These are phyloP conservation scores for Caenorhabditis macrosperma DNA, from an alignment of 2,888 invertebrate species.

Conservation along the genomic window DNA sequence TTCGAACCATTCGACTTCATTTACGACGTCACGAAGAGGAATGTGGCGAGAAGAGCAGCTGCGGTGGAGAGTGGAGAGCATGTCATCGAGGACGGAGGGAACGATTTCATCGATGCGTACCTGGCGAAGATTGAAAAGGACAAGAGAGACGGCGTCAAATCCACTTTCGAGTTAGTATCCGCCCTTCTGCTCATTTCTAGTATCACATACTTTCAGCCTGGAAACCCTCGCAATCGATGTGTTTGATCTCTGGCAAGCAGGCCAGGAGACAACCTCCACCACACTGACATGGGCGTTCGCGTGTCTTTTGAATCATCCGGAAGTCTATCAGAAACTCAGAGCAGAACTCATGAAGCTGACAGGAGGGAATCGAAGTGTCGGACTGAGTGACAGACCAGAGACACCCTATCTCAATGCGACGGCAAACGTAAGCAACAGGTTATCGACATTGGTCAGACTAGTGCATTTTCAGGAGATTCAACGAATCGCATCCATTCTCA, in stretches of 20 bases:
- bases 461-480: slow-evolving; percentile 49
- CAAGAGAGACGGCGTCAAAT: slow-evolving; percentile 31
- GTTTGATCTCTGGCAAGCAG: slow-evolving; percentile 69
- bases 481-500: slow-evolving; percentile 60
- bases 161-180: slow-evolving; percentile 33
- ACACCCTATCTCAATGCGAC: slow-evolving; percentile 62
- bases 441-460: neutral
- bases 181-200: no score
- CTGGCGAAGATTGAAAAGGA: slow-evolving; percentile 58
- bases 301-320: slow-evolving; percentile 62
- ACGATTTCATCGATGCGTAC: slow-evolving; percentile 61
- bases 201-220: slow-evolving; percentile 34
- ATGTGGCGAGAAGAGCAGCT: slow-evolving; percentile 3
- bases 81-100: slow-evolving; percentile 34
- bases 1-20: slow-evolving; percentile 35
- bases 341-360: slow-evolving; percentile 53
- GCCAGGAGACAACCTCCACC: slow-evolving; percentile 69
- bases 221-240: slow-evolving; percentile 55
- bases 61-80: slow-evolving; percentile 32
- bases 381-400: slow-evolving; percentile 36
- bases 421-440: slow-evolving; percentile 48
- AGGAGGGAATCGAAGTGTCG: slow-evolving; percentile 28
- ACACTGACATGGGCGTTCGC: slow-evolving; percentile 61
- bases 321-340: slow-evolving; percentile 50
- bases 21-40: slow-evolving; percentile 10